A percentile compares a stretch with the other conserved stretches of the same genome.
Conservation (phyloP, 2,888 invertebrate genomes). For the Oligia strigilis region DNA sequence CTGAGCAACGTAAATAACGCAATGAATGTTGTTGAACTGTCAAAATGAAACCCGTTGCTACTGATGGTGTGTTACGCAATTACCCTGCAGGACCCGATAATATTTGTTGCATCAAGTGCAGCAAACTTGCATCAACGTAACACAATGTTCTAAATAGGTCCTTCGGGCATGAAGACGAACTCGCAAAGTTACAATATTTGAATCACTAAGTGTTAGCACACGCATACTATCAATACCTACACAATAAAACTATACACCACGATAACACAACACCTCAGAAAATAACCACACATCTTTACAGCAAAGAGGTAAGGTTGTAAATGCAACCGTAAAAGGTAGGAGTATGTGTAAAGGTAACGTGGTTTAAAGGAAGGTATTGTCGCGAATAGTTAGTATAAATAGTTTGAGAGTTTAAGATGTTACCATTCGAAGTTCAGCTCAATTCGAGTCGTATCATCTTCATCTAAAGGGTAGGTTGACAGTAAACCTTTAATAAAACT, state of each 20-base stretch:
- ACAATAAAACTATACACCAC: conserved; percentile 56
- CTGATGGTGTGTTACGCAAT: too few relatives aligned
- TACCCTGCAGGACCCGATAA: too few relatives aligned
- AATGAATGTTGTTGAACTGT: too few relatives aligned
- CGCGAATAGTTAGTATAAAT: conserved; percentile 80
- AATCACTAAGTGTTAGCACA: conserved; percentile 67
- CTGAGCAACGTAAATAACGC: too few relatives aligned
- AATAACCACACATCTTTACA: conserved; percentile 27
- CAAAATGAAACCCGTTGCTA: too few relatives aligned
- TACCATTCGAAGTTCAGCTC: conserved; percentile 77
- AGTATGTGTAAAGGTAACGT: conserved; percentile 39
- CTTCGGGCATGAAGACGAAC: conserved; percentile 44
- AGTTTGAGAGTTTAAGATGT: conserved; percentile 71
- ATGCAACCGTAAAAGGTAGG: conserved; percentile 19
- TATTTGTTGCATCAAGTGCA: neutral
- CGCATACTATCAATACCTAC: conserved; percentile 48
- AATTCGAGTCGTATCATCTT: conserved; percentile 64
- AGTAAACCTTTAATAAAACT: neutral
- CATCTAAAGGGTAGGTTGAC: conserved; percentile 54
- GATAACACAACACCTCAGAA: neutral
- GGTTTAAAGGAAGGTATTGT: conserved; percentile 71
- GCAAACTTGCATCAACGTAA: neutral
- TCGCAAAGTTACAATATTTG: conserved; percentile 52
- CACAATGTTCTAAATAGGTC: conserved; percentile 1
- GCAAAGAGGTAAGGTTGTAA: conserved; percentile 27